Evolutionary conservation across 1,140 invertebrate genomes (phyloP).

Genomic region (Steinernema khuongi): DNA sequence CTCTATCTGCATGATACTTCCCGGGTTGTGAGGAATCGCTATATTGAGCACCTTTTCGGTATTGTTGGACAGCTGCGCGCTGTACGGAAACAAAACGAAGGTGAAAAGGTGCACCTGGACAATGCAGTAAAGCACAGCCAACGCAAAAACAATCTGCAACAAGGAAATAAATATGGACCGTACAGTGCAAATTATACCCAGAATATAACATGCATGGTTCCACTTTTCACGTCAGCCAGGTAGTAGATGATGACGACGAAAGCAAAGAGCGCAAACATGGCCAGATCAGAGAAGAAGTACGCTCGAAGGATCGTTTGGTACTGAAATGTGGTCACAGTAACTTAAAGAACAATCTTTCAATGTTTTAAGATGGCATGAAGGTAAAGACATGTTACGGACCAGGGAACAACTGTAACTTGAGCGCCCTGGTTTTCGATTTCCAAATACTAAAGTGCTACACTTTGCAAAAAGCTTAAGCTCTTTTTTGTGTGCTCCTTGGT

Average conservation of each 20-base stretch:
- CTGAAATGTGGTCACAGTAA: slow-evolving; percentile 36
- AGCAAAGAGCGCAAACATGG: slow-evolving; percentile 40
- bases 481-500: too few relatives aligned
- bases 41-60: slow-evolving; percentile 49
- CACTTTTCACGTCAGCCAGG: slow-evolving; percentile 35
- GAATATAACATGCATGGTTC: slow-evolving; percentile 41
- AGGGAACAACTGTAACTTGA: too few relatives aligned
- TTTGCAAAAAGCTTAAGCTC: too few relatives aligned
- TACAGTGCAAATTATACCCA: slow-evolving; percentile 45
- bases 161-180: neutral
- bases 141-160: slow-evolving; percentile 40
- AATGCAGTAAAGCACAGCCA: slow-evolving; percentile 40
- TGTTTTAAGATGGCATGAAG: neutral
- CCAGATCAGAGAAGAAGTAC: slow-evolving; percentile 45
- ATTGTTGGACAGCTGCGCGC: slow-evolving; percentile 37
- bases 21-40: slow-evolving; percentile 43
- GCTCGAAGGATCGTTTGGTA: slow-evolving; percentile 52
- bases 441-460: too few relatives aligned
- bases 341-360: neutral
- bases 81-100: slow-evolving; percentile 38
- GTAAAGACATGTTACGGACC: too few relatives aligned
- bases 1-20: slow-evolving; percentile 50
- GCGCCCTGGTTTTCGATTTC: too few relatives aligned
- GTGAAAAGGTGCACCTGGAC: slow-evolving; percentile 44
- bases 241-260: slow-evolving; percentile 46